Evolutionary conservation across 2,888 invertebrate species (phyloP).

Genomic region (Artemia sinica): DNA sequence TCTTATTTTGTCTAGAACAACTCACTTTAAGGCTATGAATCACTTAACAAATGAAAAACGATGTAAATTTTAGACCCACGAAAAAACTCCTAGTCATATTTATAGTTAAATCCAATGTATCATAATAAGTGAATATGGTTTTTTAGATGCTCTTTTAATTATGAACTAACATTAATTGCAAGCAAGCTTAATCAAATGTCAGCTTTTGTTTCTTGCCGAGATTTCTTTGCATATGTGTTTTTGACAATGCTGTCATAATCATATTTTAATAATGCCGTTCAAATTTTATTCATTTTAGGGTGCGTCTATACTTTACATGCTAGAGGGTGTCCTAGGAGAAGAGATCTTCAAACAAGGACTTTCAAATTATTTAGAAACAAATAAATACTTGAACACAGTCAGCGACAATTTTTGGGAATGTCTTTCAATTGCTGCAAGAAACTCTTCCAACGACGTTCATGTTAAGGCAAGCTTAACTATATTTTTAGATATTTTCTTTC

Average conservation of each 20-base stretch:
- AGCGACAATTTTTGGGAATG: constrained; percentile 64
- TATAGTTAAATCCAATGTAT: too few species aligned
- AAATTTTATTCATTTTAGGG: constrained; percentile 37
- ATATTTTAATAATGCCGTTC: too few species aligned
- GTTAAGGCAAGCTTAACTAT: constrained; percentile 38
- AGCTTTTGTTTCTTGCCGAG: neutral
- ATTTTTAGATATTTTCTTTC: neutral
- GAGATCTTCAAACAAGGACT: constrained; percentile 45
- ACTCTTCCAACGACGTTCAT: constrained; percentile 35
- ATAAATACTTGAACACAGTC: constrained; percentile 52
- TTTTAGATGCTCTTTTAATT: neutral
- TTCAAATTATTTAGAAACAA: constrained; percentile 47
- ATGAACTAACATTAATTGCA: neutral
- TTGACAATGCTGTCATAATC: too few species aligned
- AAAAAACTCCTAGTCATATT: too few species aligned
- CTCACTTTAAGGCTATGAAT: too few species aligned
- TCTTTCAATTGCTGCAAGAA: constrained; percentile 45
- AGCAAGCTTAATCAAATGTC: constrained; percentile 6
- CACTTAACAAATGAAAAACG: too few species aligned
- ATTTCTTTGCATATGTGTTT: too few species aligned
- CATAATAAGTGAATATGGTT: too few species aligned
- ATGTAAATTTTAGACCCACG: too few species aligned
- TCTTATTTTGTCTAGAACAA: too few species aligned
- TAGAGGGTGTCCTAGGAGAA: constrained; percentile 47
- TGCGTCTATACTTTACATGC: constrained; percentile 51